phyloP scores from a whole-genome alignment of 2,797 vertebrate genomes.

The Hephaestus fuliginosus region DNA sequence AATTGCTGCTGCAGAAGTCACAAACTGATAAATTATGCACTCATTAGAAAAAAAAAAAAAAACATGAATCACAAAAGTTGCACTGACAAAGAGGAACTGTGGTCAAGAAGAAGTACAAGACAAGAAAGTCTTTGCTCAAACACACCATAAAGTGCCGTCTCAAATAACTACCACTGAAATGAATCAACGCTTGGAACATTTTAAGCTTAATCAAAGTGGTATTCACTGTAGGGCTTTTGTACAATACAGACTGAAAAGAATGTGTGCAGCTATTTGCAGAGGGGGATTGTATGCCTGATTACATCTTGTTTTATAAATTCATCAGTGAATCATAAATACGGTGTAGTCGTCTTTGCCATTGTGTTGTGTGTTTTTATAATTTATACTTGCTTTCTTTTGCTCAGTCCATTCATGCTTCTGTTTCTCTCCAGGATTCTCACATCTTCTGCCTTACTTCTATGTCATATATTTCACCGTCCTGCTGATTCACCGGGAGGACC shows the following conservation, averaged over 20 bases:
- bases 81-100: conserved; percentile 22
- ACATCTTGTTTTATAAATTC: conserved; percentile 15
- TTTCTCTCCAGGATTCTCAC: conserved; percentile 84
- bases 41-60: neutral
- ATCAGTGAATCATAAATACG: conserved; percentile 15
- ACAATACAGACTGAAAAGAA: neutral
- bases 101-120: conserved; percentile 14
- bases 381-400: neutral
- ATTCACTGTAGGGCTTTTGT: conserved; percentile 51
- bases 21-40: conserved; percentile 40
- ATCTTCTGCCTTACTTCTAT: conserved; percentile 93
- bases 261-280: neutral
- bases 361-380: neutral
- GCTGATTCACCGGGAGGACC: conserved; percentile 90
- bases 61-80: conserved; percentile 28
- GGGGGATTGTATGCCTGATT: conserved; percentile 37
- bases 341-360: too few species aligned
- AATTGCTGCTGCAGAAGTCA: conserved; percentile 42
- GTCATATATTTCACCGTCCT: conserved; percentile 89
- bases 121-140: conserved; percentile 21
- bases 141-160: conserved; percentile 1
- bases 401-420: neutral
- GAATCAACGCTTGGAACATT: conserved; percentile 37
- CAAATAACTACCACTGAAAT: conserved; percentile 15
- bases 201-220: conserved; percentile 39